Percentiles rank a stretch among this genome's conserved stretches.
Conservation (phyloP, 2,888 invertebrate species). For the Arctia plantaginis region DNA sequence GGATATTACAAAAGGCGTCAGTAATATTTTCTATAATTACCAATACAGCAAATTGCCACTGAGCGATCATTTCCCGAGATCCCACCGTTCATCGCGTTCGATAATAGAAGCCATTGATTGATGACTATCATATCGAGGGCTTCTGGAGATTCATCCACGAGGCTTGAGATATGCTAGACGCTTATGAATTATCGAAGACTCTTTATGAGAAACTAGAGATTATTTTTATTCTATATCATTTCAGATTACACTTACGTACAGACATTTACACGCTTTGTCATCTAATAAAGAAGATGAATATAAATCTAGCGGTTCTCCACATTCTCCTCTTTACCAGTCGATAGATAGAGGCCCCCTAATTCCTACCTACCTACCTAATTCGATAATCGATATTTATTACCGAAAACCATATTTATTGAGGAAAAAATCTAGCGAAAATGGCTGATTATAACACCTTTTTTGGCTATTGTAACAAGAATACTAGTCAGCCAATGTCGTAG, state of each 20-base stretch:
- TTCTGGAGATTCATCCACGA: not conserved
- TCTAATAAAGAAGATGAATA: too few species aligned
- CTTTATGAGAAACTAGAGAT: not conserved
- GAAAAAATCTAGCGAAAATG: too few species aligned
- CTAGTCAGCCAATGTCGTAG: too few species aligned
- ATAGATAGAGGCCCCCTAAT: too few species aligned
- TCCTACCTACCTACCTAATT: too few species aligned
- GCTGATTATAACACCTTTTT: too few species aligned
- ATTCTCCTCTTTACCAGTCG: too few species aligned
- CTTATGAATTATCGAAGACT: not conserved
- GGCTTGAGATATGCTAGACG: slow-evolving; percentile 1
- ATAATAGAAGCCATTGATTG: slow-evolving; percentile 7
- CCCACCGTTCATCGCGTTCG: not conserved
- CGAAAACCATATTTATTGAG: too few species aligned
- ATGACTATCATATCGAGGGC: slow-evolving; percentile 14
- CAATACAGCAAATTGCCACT: slow-evolving; percentile 4
- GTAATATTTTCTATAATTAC: slow-evolving; percentile 3
- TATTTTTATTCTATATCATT: not conserved
- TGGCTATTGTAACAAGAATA: too few species aligned
- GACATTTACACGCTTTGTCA: too few species aligned
- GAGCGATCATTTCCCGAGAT: not conserved
- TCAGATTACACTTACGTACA: not conserved
- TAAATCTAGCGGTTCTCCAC: too few species aligned
- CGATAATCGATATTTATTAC: too few species aligned
- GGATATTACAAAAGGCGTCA: not conserved